Percentiles rank a stretch among this genome's conserved stretches.
These are phyloP conservation scores for Anhinga anhinga DNA, from an alignment of 2,113 vertebrate species.

Conservation along the genomic window DNA sequence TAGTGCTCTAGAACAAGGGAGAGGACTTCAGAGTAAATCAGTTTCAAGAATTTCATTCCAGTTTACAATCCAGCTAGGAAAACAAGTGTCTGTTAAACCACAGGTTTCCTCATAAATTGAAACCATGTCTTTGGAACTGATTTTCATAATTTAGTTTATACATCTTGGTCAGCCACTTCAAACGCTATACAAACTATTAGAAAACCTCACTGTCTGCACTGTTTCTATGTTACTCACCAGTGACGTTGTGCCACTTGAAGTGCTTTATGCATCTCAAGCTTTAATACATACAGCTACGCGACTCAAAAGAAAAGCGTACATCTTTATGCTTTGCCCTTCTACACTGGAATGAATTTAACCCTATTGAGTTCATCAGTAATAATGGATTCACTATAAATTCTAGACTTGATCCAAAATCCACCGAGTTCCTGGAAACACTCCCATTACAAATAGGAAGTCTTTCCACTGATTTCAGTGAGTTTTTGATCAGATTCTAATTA, in stretches of 20 bases:
- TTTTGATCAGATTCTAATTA: background rate
- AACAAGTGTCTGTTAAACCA: slow-evolving; percentile 20
- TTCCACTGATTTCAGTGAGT: background rate
- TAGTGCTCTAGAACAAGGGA: background rate
- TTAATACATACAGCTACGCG: background rate
- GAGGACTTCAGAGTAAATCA: background rate
- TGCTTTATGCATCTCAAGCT: background rate
- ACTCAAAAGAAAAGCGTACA: background rate
- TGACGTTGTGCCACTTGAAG: fast-evolving
- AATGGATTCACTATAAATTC: background rate
- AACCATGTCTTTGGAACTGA: slow-evolving; percentile 13
- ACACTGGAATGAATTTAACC: background rate
- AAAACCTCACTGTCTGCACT: background rate
- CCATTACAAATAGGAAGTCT: background rate
- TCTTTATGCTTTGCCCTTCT: background rate
- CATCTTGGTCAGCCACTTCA: slow-evolving; percentile 47
- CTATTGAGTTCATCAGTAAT: background rate
- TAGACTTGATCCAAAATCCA: background rate
- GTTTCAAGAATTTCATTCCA: background rate
- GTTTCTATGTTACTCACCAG: background rate
- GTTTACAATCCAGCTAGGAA: background rate
- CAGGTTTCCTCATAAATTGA: slow-evolving; percentile 36
- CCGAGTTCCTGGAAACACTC: background rate
- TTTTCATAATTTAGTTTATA: background rate
- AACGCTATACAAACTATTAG: background rate